Base-by-base conservation (phyloP, 2,797 vertebrate species). In the Selene dorsalis region DNA sequence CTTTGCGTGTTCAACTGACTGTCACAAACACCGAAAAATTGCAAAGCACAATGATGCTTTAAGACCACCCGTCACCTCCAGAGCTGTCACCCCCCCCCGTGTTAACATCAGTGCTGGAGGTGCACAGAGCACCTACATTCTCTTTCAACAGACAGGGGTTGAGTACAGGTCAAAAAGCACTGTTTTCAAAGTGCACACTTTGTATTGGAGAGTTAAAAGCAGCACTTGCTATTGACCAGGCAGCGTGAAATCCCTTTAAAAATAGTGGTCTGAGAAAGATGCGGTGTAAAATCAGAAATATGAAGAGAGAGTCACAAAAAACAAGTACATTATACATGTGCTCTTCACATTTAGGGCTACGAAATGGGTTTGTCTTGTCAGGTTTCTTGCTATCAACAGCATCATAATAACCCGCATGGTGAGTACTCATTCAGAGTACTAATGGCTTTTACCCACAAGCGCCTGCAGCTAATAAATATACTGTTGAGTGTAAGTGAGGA, bases 401-500 rank as follows among this genome's bases (percentile, higher is more conserved):
- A n/a, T 75, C 59, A 59, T 26, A 22, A 64, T 32, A n/a, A 60
- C 9, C 47, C 32, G 43, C 45, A 53, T 0, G 0, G 22, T 4
- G 24, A 64, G 17, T 13, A 22, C 13, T 61, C 41, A 53, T 76
- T 39, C 6, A 47, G 56, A 41, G 18, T 9, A 32, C 32, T 45
- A 6, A 1, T 78, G 61, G 77, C 79, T 60, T 75, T 72, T 73
- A 63, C 72, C 55, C 58, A 73, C 69, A 38, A 75, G 57, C 2
- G 7, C 45, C 69, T 65, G 56, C 63, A 73, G 75, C 69, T 71
- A 68, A 69, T 83, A 73, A 69, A 75, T 63, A 57, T 48, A 80
- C 58, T 67, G 70, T 38, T 43, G 39, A 72, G 61, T 67, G 60
- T 55, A 76, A 85, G 66, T 63, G 67, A 88, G 68, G 84, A 87